Base-by-base conservation (phyloP, 2,888 invertebrate genomes). In the Oxycera nigricornis region DNA sequence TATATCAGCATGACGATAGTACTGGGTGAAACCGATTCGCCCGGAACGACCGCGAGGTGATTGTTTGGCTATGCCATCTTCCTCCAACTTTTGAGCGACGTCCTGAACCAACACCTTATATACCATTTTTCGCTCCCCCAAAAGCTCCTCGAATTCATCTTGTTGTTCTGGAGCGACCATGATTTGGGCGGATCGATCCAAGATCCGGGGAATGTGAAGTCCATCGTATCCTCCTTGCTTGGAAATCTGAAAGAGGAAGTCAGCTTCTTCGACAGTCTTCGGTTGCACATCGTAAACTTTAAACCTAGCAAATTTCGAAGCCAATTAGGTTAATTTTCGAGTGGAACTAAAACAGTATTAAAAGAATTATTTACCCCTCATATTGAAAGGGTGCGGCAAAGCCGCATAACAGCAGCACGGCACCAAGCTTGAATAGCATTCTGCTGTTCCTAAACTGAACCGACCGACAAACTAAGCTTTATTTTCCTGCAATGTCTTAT, bases 1-100 rank as follows among this genome's bases (percentile, higher is more conserved):
- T n/a, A 89, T 86, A 88, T 76, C 77, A 20, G 65, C 24, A 39
- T 55, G 74, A 2, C 74, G 74, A 65, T 72, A 76, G 79, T 81
- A 84, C 22, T 76, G 78, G 0, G 55, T 76, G 76, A 84, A 84
- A 22, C 79, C 80, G 26, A 82, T 75, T 28, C 31, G 39, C 24
- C 14, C 31, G 1, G 55, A 24, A 26, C 28, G 39, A 76, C 61
- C 2, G 75, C 76, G 0, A 80, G 78, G 20, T 75, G 78, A n/a
- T 80, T 59, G 22, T 76, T 79, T 2, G 77, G 78, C 31, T 78
- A 73, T 1, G 22, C 31, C 52, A 35, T 81, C 80, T 28, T 75
- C 20, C 2, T 73, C 46, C 39, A 73, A 41, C 17, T 59, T 61
- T 26, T 46, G 24, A n/a, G 73, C n/a, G 22, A 73, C 50, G 57